These are phyloP conservation scores for Noturus placidus DNA, from an alignment of 2,113 vertebrate species.

Conservation along the genomic window DNA sequence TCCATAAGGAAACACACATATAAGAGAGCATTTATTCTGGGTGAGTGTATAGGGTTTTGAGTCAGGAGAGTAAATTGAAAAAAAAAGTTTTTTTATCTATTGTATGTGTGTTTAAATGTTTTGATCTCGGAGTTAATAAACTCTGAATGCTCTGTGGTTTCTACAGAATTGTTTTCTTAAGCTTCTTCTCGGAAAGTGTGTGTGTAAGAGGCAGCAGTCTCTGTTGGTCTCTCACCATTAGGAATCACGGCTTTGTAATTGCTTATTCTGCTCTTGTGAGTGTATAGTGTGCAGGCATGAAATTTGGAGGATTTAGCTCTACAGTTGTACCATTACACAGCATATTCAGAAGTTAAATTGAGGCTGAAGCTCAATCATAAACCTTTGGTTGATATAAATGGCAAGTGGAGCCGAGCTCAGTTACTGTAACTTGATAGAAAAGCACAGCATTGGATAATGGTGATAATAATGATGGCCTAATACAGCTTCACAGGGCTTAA, in stretches of 20 bases:
- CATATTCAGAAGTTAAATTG: background rate
- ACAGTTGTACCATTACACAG: background rate
- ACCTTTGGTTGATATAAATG: background rate
- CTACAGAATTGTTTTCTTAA: background rate
- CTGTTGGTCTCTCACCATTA: background rate
- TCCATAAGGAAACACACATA: background rate
- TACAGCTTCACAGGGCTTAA: background rate
- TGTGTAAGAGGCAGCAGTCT: background rate
- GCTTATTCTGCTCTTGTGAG: background rate
- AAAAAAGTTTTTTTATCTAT: background rate
- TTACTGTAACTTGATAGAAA: background rate
- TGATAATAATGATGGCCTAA: background rate
- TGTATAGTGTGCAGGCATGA: background rate
- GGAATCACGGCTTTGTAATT: background rate
- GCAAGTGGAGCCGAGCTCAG: background rate
- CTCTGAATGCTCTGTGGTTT: background rate
- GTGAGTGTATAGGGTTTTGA: background rate
- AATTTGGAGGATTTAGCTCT: background rate
- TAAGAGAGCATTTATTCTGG: background rate
- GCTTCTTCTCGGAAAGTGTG: background rate
- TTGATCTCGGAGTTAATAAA: constrained; percentile 4
- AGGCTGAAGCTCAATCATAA: background rate
- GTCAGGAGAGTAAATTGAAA: background rate
- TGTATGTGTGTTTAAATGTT: background rate
- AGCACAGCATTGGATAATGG: background rate